A percentile compares a stretch with the other conserved stretches of the same genome.
Evolutionary conservation across 1,140 invertebrate species (phyloP).

Genomic region (Delia radicum): DNA sequence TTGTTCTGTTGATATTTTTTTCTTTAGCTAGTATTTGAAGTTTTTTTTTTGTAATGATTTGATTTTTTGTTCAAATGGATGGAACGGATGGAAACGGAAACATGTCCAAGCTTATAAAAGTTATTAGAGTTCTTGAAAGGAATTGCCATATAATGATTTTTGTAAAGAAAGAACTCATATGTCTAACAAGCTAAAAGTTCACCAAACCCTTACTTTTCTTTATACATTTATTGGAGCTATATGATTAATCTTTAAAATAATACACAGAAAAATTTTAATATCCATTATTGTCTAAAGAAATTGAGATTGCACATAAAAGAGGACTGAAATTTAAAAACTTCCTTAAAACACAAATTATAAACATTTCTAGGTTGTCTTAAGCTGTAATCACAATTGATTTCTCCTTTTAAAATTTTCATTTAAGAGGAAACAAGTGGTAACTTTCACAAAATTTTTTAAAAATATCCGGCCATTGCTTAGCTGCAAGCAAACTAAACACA

Average conservation of each 20-base stretch:
- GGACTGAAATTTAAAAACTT: too few relatives aligned
- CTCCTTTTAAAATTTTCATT: too few relatives aligned
- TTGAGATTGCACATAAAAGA: too few relatives aligned
- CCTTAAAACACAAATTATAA: too few relatives aligned
- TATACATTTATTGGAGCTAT: not conserved
- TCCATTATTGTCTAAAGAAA: too few relatives aligned
- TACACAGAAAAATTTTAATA: not conserved
- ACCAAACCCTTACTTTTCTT: not conserved
- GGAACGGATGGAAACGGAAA: constrained; percentile 10
- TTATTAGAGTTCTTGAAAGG: not conserved
- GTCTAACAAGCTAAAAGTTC: not conserved
- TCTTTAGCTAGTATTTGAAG: not conserved
- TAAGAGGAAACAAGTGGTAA: too few relatives aligned
- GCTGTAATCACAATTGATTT: too few relatives aligned
- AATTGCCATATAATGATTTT: not conserved
- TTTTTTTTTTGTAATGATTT: constrained; percentile 5
- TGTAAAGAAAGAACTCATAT: not conserved
- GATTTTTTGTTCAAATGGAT: constrained; percentile 7
- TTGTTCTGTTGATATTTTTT: not conserved
- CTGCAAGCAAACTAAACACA: too few relatives aligned
- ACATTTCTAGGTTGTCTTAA: too few relatives aligned
- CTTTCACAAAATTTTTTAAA: too few relatives aligned
- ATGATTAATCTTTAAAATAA: not conserved
- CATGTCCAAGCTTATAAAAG: not conserved
- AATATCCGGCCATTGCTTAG: too few relatives aligned